phyloP scores from a whole-genome alignment of 2,888 invertebrate species.

The Napeogenes sylphis region DNA sequence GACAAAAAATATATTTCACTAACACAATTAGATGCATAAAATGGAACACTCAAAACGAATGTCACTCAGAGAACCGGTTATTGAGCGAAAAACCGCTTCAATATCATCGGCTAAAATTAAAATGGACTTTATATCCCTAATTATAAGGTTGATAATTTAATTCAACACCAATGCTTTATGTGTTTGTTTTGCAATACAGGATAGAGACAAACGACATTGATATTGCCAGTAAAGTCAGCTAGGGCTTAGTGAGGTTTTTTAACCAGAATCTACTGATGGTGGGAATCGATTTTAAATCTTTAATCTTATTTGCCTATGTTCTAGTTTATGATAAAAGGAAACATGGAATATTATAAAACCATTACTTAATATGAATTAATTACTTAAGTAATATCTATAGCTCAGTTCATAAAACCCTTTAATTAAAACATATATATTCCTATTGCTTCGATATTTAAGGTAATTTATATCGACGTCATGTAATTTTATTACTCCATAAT shows the following conservation, averaged over 20 bases:
- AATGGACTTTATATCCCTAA: not conserved
- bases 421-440: no score
- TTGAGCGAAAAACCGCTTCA: constrained; percentile 13
- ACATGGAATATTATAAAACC: no score
- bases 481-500: no score
- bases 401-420: no score
- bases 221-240: constrained; percentile 23
- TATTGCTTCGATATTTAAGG: no score
- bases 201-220: constrained; percentile 27
- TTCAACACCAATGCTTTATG: not conserved
- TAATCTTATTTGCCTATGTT: not conserved
- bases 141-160: constrained; percentile 5
- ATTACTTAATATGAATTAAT: no score
- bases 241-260: constrained; percentile 18
- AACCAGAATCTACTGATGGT: constrained; percentile 1
- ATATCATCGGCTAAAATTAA: not conserved
- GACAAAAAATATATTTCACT: constrained; percentile 13
- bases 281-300: not conserved
- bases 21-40: constrained; percentile 27
- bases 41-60: constrained; percentile 24
- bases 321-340: no score
- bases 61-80: constrained; percentile 22
- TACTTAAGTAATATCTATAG: no score
- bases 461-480: no score
- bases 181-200: constrained; percentile 17